Conservation (phyloP, 2,888 invertebrate species). For the Fragum fragum region DNA sequence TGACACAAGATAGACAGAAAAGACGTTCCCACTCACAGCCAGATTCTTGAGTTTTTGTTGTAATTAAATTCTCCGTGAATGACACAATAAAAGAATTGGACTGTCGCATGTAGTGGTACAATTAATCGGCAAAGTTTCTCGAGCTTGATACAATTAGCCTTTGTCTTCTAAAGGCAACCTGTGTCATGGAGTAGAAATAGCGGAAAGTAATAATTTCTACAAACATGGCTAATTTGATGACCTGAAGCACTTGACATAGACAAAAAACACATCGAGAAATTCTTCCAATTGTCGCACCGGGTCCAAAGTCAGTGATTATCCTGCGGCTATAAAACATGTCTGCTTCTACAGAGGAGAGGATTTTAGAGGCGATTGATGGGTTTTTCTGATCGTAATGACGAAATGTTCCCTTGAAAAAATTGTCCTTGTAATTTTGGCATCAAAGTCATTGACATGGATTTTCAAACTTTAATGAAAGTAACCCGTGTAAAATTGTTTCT, state of each 20-base stretch:
- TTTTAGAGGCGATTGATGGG: conserved; percentile 24
- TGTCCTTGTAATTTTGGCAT: conserved; percentile 1
- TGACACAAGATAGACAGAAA: conserved; percentile 66
- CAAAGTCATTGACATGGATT: neutral
- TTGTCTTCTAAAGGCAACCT: conserved; percentile 55
- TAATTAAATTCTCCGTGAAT: conserved; percentile 62
- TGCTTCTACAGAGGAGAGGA: conserved; percentile 10
- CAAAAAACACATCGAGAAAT: conserved; percentile 20
- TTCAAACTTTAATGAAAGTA: neutral
- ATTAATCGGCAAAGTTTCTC: conserved; percentile 60
- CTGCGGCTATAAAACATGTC: conserved; percentile 13
- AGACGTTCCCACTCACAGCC: conserved; percentile 47
- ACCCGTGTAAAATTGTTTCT: no score
- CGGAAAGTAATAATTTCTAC: conserved; percentile 51
- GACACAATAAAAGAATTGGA: conserved; percentile 68
- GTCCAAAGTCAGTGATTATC: conserved; percentile 7
- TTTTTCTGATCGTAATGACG: neutral
- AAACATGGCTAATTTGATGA: conserved; percentile 59
- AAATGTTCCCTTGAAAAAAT: neutral
- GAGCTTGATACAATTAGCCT: conserved; percentile 50
- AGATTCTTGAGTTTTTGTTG: conserved; percentile 51
- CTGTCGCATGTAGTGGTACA: conserved; percentile 67
- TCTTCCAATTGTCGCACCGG: conserved; percentile 14
- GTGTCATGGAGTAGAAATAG: conserved; percentile 45
- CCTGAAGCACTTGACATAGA: conserved; percentile 35